A percentile compares a stretch with the other conserved stretches of the same genome.
These are phyloP conservation scores for Emmelina monodactyla DNA, from an alignment of 2,888 invertebrate species.

Conservation along the genomic window DNA sequence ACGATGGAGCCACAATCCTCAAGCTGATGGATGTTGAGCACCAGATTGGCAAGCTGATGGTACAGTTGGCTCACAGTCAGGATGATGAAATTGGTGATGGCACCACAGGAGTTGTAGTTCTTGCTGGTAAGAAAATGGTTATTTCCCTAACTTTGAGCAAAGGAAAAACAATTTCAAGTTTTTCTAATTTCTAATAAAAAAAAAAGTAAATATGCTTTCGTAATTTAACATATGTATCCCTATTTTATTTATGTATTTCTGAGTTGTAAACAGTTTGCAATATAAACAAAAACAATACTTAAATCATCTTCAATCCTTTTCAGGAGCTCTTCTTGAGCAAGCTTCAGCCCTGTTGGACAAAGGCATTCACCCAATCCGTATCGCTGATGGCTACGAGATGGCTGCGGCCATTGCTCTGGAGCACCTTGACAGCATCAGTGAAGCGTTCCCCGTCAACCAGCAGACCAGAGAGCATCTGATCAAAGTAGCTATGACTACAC, in stretches of 20 bases:
- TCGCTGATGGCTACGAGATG: slow-evolving; percentile 98
- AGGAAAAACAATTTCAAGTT: no score
- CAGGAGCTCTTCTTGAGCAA: slow-evolving; percentile 92
- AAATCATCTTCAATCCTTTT: no score
- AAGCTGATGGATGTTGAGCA: slow-evolving; percentile 99
- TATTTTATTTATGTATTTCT: no score
- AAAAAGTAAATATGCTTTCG: no score
- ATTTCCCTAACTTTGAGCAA: no score
- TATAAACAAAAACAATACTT: no score
- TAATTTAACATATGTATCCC: no score
- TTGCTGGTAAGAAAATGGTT: slow-evolving; percentile 57
- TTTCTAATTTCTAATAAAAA: no score
- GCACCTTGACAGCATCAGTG: slow-evolving; percentile 87
- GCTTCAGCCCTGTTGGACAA: slow-evolving; percentile 91
- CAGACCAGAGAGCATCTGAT: slow-evolving; percentile 88
- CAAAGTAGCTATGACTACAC: slow-evolving; percentile 96
- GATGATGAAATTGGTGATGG: slow-evolving; percentile 99
- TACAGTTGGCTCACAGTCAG: slow-evolving; percentile 97
- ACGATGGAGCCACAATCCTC: slow-evolving; percentile 99
- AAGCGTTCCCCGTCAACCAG: slow-evolving; percentile 86
- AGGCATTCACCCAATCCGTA: slow-evolving; percentile 98
- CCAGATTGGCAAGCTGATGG: slow-evolving; percentile 97
- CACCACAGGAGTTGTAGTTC: slow-evolving; percentile 95
- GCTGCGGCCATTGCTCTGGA: slow-evolving; percentile 89
- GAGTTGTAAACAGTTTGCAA: no score